Percentiles rank a stretch among this genome's conserved stretches.
These are phyloP conservation scores for human (Homo sapiens) DNA, from an alignment of 2,113 vertebrate species.

Conservation along the genomic window DNA sequence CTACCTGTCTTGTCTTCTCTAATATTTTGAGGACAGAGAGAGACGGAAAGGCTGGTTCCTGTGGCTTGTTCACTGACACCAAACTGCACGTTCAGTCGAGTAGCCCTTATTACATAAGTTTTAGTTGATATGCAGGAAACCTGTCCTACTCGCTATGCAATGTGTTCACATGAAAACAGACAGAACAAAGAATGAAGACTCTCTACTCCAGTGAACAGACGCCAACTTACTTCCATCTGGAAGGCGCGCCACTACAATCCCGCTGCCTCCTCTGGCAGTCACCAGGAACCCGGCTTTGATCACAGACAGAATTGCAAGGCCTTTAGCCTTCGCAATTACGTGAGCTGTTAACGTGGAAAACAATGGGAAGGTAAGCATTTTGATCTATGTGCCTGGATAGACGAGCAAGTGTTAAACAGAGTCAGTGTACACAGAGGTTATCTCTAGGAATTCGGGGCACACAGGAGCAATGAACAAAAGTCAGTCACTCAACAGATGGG, in stretches of 20 bases:
- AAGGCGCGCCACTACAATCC: conserved; percentile 93
- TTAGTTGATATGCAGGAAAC: no score
- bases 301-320: conserved; percentile 95
- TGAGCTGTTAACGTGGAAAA: conserved; percentile 86
- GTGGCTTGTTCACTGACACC: neutral
- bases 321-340: conserved; percentile 96
- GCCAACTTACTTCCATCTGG: conserved; percentile 91
- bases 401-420: neutral
- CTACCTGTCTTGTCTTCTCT: neutral
- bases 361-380: neutral
- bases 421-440: fast-evolving
- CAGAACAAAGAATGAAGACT: neutral
- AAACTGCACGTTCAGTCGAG: fast-evolving
- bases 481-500: fast-evolving
- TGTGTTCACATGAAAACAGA: neutral
- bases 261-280: conserved; percentile 95
- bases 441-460: neutral
- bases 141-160: fast-evolving
- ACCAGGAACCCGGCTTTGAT: conserved; percentile 97
- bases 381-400: neutral
- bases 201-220: neutral
- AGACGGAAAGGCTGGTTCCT: fast-evolving
- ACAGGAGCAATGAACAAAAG: neutral
- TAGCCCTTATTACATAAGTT: no score
- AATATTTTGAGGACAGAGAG: neutral